Percentiles rank a stretch among this genome's conserved stretches.
These are phyloP conservation scores for Folsomia candida DNA, from an alignment of 2,888 invertebrate species.

Conservation along the genomic window DNA sequence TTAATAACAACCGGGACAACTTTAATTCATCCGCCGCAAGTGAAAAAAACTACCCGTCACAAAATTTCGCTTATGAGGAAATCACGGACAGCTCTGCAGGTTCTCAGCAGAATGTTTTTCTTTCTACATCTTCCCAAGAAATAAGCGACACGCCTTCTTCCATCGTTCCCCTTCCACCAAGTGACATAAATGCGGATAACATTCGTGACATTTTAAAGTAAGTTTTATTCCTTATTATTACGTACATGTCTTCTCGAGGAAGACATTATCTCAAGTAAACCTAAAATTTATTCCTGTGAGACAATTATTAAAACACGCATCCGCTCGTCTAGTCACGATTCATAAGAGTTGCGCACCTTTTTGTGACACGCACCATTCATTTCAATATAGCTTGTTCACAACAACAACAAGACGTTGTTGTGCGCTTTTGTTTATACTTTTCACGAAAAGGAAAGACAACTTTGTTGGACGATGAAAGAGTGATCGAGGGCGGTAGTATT, in stretches of 20 bases:
- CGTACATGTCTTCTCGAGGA: no score
- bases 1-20: background rate
- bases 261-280: no score
- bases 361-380: background rate
- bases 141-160: constrained; percentile 45
- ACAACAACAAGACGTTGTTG: no score
- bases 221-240: constrained; percentile 6
- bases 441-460: no score
- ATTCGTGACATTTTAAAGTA: constrained; percentile 50
- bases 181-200: constrained; percentile 48
- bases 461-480: background rate
- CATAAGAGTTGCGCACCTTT: background rate
- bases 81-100: constrained; percentile 5
- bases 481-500: background rate
- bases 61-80: constrained; percentile 34
- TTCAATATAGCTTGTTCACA: background rate
- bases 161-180: constrained; percentile 35
- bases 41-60: background rate
- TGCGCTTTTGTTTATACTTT: background rate
- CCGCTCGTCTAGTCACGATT: no score
- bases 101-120: constrained; percentile 30
- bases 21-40: background rate
- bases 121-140: constrained; percentile 36
- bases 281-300: no score
- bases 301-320: no score